Evolutionary conservation across 92 coral and sea anemone species (phyloP).

Genomic region (Isaurus tuberculatus): DNA sequence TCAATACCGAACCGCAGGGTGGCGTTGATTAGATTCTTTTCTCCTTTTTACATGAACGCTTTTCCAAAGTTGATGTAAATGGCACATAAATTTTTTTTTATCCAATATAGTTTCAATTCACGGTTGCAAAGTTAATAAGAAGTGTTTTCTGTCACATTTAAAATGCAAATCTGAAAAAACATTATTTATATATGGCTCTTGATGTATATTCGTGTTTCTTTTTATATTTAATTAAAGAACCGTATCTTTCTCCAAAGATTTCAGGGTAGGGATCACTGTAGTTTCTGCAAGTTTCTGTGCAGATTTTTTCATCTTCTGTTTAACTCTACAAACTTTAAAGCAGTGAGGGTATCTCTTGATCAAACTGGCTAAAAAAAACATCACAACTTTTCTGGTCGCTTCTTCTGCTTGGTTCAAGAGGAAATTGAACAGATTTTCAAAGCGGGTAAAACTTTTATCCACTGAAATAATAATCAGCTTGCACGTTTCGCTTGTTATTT

Average conservation of each 20-base stretch:
- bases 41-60: too few species aligned
- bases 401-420: conserved; percentile 47
- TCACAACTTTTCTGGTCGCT: conserved; percentile 31
- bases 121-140: too few species aligned
- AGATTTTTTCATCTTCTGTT: conserved; percentile 18
- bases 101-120: too few species aligned
- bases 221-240: background rate
- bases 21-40: too few species aligned
- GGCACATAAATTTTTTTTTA: too few species aligned
- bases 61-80: too few species aligned
- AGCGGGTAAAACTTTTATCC: conserved; percentile 35
- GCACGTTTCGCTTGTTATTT: conserved; percentile 34
- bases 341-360: conserved; percentile 37
- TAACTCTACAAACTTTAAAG: conserved; percentile 35
- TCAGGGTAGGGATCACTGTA: too few species aligned
- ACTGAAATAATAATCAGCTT: background rate
- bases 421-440: conserved; percentile 41
- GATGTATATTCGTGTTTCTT: background rate
- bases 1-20: too few species aligned
- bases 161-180: too few species aligned
- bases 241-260: background rate
- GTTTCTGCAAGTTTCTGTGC: background rate
- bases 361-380: conserved; percentile 43
- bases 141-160: too few species aligned
- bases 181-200: too few species aligned